Evolutionary conservation across 2,888 invertebrate species (phyloP).

Genomic region (Pristionchus exspectatus): DNA sequence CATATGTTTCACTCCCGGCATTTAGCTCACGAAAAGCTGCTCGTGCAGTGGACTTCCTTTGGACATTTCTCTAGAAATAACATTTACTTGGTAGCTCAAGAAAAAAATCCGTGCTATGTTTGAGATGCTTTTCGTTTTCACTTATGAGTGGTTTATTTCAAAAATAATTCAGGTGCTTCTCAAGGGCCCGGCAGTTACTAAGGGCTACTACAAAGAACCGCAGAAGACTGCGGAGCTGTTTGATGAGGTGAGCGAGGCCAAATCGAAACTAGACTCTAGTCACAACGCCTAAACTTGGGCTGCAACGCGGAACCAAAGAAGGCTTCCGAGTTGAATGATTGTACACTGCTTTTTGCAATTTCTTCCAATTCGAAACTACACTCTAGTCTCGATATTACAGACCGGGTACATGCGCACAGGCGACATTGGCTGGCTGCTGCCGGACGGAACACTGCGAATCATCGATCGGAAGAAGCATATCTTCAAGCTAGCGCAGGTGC

Average conservation of each 20-base stretch:
- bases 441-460: constrained; percentile 81
- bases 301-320: too few species aligned
- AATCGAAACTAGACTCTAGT: neutral
- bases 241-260: constrained; percentile 85
- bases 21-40: too few species aligned
- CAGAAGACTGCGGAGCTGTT: constrained; percentile 92
- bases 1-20: too few species aligned
- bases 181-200: constrained; percentile 75
- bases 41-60: too few species aligned
- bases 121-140: too few species aligned
- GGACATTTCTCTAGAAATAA: too few species aligned
- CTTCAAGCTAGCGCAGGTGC: constrained; percentile 81
- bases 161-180: constrained; percentile 56
- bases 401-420: constrained; percentile 81
- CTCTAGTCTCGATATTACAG: constrained; percentile 66
- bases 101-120: too few species aligned
- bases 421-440: constrained; percentile 73
- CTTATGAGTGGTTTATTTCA: neutral
- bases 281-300: too few species aligned
- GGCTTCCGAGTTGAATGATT: too few species aligned
- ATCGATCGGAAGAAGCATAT: constrained; percentile 82
- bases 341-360: too few species aligned
- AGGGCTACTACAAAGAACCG: constrained; percentile 83
- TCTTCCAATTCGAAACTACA: neutral
- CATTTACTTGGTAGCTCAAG: too few species aligned